phyloP scores from a whole-genome alignment of 2,113 vertebrate genomes.

The Trachemys scripta region DNA sequence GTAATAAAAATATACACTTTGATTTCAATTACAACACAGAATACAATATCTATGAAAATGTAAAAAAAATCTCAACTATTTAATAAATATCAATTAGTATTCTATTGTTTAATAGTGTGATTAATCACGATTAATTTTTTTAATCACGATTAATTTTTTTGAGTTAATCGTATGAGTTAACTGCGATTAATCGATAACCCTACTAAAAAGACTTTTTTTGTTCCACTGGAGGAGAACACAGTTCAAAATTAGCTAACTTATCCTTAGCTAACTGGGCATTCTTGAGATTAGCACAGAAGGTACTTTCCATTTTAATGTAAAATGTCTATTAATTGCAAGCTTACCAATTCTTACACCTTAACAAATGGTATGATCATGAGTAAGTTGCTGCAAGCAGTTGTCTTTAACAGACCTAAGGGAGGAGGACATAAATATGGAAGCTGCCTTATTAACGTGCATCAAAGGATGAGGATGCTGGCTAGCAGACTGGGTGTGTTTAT shows the following conservation, averaged over 20 bases:
- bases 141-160: too few relatives aligned
- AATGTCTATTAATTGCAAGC: neutral
- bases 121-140: too few relatives aligned
- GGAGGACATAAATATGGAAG: neutral
- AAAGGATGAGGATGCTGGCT: neutral
- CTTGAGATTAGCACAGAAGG: neutral
- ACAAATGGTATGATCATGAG: neutral
- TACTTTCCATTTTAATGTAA: neutral
- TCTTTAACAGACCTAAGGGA: neutral
- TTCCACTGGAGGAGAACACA: neutral
- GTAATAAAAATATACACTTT: too few relatives aligned
- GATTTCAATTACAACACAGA: too few relatives aligned
- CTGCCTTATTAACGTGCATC: neutral
- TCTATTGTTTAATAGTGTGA: too few relatives aligned
- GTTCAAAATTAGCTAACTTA: constrained; percentile 24
- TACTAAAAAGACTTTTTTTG: neutral
- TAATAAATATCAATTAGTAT: too few relatives aligned
- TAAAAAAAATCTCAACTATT: too few relatives aligned
- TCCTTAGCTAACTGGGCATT: neutral
- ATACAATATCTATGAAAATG: too few relatives aligned
- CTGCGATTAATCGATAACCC: too few relatives aligned
- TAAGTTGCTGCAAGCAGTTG: neutral
- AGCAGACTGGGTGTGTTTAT: neutral
- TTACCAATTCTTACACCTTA: neutral
- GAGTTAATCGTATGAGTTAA: too few relatives aligned